Conservation (phyloP, 2,113 vertebrate genomes). For the Nothobranchius furzeri region DNA sequence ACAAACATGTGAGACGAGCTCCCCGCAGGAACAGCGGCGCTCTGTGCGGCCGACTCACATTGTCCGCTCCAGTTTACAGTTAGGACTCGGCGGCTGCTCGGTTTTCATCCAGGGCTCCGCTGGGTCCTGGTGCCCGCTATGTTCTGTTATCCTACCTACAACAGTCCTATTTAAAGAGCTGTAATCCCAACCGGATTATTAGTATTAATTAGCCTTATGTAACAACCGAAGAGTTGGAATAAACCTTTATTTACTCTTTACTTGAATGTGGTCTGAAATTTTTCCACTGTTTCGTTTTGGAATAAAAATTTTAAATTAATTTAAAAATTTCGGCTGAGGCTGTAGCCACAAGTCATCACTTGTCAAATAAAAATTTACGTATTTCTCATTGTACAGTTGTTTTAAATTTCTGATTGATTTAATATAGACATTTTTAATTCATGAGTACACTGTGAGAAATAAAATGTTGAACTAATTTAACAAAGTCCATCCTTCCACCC, state of each 20-base stretch:
- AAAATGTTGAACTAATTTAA: too few species aligned
- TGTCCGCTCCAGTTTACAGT: slow-evolving; percentile 32
- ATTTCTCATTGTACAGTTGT: too few species aligned
- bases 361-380: too few species aligned
- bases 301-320: too few species aligned
- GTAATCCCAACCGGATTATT: background rate
- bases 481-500: too few species aligned
- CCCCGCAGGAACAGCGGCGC: background rate
- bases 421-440: too few species aligned
- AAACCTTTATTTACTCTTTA: background rate
- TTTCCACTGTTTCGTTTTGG: too few species aligned
- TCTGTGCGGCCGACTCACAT: slow-evolving; percentile 36
- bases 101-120: background rate
- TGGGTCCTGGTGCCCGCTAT: slow-evolving; percentile 54
- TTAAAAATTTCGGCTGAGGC: too few species aligned
- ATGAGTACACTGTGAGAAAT: too few species aligned
- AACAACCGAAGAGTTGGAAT: background rate
- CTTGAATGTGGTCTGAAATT: too few species aligned
- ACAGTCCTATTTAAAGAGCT: background rate
- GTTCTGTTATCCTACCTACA: background rate
- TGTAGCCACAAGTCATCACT: too few species aligned
- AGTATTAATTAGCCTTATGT: background rate
- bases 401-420: too few species aligned
- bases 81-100: slow-evolving; percentile 11
- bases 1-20: slow-evolving; percentile 18